Evolutionary conservation across 2,797 vertebrate genomes (phyloP).

Genomic region (Lithobates pipiens): DNA sequence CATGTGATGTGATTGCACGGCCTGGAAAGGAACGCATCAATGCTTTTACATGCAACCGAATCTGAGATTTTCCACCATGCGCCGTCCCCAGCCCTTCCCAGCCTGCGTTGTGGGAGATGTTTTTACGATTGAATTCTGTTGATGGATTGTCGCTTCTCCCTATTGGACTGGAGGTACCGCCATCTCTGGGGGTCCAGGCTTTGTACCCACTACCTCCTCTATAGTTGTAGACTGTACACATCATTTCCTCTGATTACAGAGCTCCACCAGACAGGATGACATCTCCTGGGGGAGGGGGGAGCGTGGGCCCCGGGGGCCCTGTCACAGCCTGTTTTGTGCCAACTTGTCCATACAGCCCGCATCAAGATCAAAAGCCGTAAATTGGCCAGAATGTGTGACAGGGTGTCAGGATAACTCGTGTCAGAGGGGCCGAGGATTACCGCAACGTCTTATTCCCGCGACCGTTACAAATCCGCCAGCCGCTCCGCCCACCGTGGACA

Average conservation of each 20-base stretch:
- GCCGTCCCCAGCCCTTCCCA: too few species aligned
- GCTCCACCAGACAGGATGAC: neutral
- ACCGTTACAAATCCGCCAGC: too few species aligned
- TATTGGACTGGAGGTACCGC: too few species aligned
- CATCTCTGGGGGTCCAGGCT: too few species aligned
- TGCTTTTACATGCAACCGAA: too few species aligned
- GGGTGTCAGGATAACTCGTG: slow-evolving; percentile 14
- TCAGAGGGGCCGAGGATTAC: slow-evolving; percentile 2
- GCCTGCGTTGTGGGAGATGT: too few species aligned
- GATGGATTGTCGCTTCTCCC: too few species aligned
- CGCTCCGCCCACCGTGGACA: too few species aligned
- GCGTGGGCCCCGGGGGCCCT: neutral
- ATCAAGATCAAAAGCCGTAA: slow-evolving; percentile 28
- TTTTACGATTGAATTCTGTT: too few species aligned
- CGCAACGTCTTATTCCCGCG: slow-evolving; percentile 3
- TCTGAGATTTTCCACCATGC: too few species aligned
- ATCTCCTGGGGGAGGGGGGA: neutral
- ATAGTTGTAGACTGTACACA: neutral
- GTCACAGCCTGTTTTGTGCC: slow-evolving; percentile 40
- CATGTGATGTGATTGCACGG: neutral
- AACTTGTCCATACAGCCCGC: neutral
- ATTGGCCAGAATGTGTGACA: slow-evolving; percentile 30
- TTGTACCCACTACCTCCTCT: too few species aligned
- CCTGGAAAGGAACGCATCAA: neutral
- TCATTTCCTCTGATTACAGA: slow-evolving; percentile 18